These are phyloP conservation scores for Tylochromis polylepis DNA, from an alignment of 2,113 vertebrate species.

Conservation along the genomic window DNA sequence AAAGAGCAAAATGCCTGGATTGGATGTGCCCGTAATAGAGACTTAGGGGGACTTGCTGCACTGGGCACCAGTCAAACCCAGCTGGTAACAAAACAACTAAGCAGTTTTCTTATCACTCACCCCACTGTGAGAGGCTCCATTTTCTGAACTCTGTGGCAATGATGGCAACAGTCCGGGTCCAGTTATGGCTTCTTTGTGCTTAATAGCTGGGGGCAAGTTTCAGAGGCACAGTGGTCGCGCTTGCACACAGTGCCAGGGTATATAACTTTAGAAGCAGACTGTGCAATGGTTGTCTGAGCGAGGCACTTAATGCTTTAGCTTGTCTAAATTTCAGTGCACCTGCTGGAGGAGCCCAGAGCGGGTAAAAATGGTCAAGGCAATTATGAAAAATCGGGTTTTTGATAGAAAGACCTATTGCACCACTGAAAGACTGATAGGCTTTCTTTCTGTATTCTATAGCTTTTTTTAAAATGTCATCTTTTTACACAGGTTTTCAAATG, in stretches of 20 bases:
- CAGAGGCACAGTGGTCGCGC: conserved; percentile 1
- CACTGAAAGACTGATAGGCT: background rate
- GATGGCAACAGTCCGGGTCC: conserved; percentile 19
- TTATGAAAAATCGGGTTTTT: background rate
- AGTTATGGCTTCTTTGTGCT: conserved; percentile 40
- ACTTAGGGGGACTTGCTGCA: conserved; percentile 17
- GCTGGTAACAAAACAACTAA: conserved; percentile 47
- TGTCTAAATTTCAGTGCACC: conserved; percentile 45
- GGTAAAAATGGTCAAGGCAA: background rate
- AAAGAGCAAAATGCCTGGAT: background rate
- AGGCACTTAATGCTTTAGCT: conserved; percentile 22
- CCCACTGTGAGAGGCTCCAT: conserved; percentile 23
- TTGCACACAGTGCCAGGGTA: background rate
- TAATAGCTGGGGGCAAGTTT: conserved; percentile 29
- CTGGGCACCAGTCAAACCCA: conserved; percentile 29
- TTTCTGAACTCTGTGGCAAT: conserved; percentile 43
- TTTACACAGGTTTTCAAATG: conserved; percentile 41
- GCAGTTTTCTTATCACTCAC: conserved; percentile 45
- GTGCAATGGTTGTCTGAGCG: conserved; percentile 21
- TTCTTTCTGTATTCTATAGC: background rate
- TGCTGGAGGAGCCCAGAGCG: conserved; percentile 13
- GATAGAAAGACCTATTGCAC: background rate
- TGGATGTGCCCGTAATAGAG: conserved; percentile 30
- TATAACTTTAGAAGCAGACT: conserved; percentile 10
- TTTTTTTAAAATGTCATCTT: conserved; percentile 20